These are phyloP conservation scores for Zapornia atra DNA, from an alignment of 2,113 vertebrate species.

Conservation along the genomic window DNA sequence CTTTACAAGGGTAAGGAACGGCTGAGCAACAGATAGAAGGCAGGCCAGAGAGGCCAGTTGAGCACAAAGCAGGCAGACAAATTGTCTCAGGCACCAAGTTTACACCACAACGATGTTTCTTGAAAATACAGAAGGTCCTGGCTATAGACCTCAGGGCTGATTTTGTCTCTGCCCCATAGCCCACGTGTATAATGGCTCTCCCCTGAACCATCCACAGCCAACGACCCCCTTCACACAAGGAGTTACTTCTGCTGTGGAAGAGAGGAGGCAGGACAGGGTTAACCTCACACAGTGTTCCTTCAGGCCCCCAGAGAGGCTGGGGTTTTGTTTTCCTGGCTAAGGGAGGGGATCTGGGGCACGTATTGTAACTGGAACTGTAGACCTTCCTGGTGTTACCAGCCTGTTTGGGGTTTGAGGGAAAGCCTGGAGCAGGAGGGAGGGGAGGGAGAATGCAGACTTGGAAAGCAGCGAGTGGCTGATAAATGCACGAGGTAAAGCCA, in stretches of 20 bases:
- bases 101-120: not conserved
- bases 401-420: not conserved
- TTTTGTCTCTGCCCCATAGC: not conserved
- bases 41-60: not conserved
- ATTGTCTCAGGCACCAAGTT: not conserved
- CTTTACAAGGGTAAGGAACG: not conserved
- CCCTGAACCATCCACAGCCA: not conserved
- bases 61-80: not conserved
- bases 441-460: not conserved
- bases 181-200: not conserved
- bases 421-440: not conserved
- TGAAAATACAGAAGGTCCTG: not conserved
- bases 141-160: not conserved
- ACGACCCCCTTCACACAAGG: not conserved
- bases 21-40: constrained; percentile 36
- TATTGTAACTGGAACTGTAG: constrained; percentile 14
- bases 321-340: constrained; percentile 50
- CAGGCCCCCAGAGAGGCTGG: constrained; percentile 27
- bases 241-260: not conserved
- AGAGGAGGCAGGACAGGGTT: constrained; percentile 40
- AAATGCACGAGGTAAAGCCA: not conserved
- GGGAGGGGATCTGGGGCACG: not conserved
- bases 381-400: not conserved
- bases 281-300: not conserved
- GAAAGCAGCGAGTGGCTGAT: not conserved